Conservation (phyloP, 1,140 invertebrate genomes). For the Lethocerus indicus region DNA sequence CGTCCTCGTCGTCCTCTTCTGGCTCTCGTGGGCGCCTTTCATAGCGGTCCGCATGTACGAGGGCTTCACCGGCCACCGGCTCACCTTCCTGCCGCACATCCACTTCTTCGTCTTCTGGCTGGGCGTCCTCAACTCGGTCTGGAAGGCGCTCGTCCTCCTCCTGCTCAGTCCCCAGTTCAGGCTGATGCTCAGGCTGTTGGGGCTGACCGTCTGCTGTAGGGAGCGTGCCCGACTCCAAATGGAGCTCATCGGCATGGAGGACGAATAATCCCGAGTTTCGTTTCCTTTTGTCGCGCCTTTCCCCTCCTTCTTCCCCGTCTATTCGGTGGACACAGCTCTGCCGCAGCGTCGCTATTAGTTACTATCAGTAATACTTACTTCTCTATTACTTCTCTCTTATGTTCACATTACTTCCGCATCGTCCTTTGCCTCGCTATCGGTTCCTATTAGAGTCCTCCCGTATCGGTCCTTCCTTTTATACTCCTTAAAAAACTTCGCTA, state of each 20-base stretch:
- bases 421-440: too few relatives aligned
- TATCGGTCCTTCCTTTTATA: too few relatives aligned
- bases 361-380: too few relatives aligned
- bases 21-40: conserved; percentile 85
- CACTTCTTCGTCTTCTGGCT: conserved; percentile 89
- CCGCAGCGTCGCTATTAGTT: too few relatives aligned
- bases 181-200: conserved; percentile 66
- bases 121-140: conserved; percentile 82
- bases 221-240: conserved; percentile 56
- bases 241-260: conserved; percentile 65
- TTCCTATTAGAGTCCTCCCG: too few relatives aligned
- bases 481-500: too few relatives aligned
- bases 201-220: conserved; percentile 75
- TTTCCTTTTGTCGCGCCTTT: too few relatives aligned
- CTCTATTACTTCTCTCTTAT: too few relatives aligned
- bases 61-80: conserved; percentile 20
- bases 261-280: conserved; percentile 44
- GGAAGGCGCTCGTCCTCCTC: conserved; percentile 82
- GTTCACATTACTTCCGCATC: too few relatives aligned
- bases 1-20: conserved; percentile 73
- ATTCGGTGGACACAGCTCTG: too few relatives aligned
- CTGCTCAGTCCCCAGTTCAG: conserved; percentile 80
- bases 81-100: conserved; percentile 57
- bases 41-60: conserved; percentile 51
- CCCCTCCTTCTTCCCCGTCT: too few relatives aligned